A percentile compares a stretch with the other conserved stretches of the same genome.
phyloP scores from a whole-genome alignment of 2,113 vertebrate species.

The Capreolus pygargus region DNA sequence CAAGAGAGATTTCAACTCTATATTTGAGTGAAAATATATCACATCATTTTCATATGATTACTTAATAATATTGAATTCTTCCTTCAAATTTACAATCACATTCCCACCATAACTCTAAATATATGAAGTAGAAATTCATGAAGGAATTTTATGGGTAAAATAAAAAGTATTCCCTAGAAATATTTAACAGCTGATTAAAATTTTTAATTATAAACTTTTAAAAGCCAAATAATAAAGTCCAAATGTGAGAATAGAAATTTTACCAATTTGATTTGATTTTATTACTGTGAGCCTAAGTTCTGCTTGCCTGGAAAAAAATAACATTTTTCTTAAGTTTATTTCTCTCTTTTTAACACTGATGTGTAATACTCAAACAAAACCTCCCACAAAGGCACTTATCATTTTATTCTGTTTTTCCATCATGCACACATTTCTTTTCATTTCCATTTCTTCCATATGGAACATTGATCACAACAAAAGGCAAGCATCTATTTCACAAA shows the following conservation, averaged over 20 bases:
- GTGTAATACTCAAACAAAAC: neutral
- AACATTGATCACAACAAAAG: neutral
- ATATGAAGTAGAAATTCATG: conserved; percentile 17
- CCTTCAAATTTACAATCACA: conserved; percentile 27
- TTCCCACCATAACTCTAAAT: conserved; percentile 8
- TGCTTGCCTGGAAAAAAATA: neutral
- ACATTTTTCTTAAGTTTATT: neutral
- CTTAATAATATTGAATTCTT: conserved; percentile 18
- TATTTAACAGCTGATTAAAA: neutral
- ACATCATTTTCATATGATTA: neutral
- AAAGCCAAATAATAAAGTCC: neutral
- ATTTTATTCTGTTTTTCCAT: neutral
- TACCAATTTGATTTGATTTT: neutral
- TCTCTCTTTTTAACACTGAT: neutral
- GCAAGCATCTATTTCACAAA: neutral
- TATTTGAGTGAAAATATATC: neutral
- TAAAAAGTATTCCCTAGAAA: conserved; percentile 20
- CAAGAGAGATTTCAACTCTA: neutral
- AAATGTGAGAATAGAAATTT: neutral
- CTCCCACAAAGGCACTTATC: neutral
- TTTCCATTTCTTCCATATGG: neutral
- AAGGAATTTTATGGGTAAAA: conserved; percentile 1
- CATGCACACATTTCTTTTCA: neutral
- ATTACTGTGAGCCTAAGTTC: neutral
- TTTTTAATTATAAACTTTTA: conserved; percentile 30